Base-by-base conservation (phyloP, 2,888 invertebrate genomes). In the Scaptodrosophila latifasciaeformis region DNA sequence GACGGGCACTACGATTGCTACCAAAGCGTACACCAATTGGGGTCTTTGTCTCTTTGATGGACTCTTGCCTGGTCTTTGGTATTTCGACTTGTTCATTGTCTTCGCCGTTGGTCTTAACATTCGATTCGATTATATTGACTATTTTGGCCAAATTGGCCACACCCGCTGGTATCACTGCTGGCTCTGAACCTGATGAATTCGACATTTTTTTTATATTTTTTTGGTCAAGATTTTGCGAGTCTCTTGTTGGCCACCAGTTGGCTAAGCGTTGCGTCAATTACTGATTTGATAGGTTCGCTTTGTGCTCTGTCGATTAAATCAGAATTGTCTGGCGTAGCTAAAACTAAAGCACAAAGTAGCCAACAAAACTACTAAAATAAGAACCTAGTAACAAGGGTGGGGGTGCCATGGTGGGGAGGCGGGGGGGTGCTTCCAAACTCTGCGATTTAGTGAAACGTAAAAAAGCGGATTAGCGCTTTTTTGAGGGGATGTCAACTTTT, bases 401-500 rank as follows among this genome's bases (percentile, higher is more conserved):
- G n/a, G n/a, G n/a, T n/a, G n/a, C n/a, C n/a, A n/a, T n/a, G n/a
- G n/a, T 21, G 42, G 37, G n/a, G 5, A 29, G 6, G 7, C 2
- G 30, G 19, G 44, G 15, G 18, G n/a, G 24, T 17, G 24, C 2
- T 13, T 31, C 30, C 21, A 51, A 59, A 66, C 71, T 64, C 59
- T 67, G 70, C 65, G 70, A 79, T 71, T 74, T 65, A 65, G 62
- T 61, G 69, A 60, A 44, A 70, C 64, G 58, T 61, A 56, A 56
- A 60, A 72, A 82, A 76, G 78, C 74, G 76, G 81, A 81, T 81
- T 81, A 81, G 57, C 24, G 24, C 24, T 69, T 68, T 66, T 60
- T 56, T 80, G 81, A 80, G 60, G 70, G 65, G 27, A 70, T 79
- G 82, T 71, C 82, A 78, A 68, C 62, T 74, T 70, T 67, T 64